phyloP scores from a whole-genome alignment of 1,140 invertebrate genomes.

The Grapholita molesta region DNA sequence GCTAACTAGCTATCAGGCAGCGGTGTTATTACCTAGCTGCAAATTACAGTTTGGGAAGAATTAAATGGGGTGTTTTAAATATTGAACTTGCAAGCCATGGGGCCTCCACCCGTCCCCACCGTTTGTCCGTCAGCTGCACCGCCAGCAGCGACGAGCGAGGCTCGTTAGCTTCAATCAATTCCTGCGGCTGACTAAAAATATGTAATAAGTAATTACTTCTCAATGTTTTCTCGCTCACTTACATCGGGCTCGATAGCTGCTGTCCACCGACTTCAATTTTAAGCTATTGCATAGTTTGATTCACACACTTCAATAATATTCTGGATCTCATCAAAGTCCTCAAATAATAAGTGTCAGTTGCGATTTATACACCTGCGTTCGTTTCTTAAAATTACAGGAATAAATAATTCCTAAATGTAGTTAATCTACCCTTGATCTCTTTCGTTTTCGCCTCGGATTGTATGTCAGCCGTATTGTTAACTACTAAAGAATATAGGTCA shows the following conservation, averaged over 20 bases:
- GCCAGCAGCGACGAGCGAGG: not conserved
- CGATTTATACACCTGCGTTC: not conserved
- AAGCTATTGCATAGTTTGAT: too few species aligned
- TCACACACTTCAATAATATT: not conserved
- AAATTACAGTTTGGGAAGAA: too few species aligned
- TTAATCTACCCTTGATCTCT: too few species aligned
- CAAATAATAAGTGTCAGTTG: not conserved
- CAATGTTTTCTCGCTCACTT: not conserved
- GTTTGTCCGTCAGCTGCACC: not conserved
- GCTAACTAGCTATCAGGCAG: not conserved
- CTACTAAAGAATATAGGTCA: too few species aligned
- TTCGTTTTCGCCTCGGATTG: too few species aligned
- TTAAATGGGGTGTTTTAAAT: too few species aligned
- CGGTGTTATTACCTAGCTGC: not conserved
- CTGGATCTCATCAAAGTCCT: not conserved
- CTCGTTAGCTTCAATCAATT: not conserved
- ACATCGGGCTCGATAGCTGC: not conserved
- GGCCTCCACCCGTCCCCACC: not conserved
- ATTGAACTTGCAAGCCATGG: not conserved
- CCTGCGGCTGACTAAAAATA: not conserved
- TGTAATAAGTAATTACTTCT: not conserved
- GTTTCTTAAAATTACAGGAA: not conserved
- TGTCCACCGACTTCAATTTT: not conserved
- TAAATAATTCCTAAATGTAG: too few species aligned
- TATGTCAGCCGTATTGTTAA: too few species aligned